Conservation (phyloP, 2,797 vertebrate species). For the Pantherophis alleghaniensis region DNA sequence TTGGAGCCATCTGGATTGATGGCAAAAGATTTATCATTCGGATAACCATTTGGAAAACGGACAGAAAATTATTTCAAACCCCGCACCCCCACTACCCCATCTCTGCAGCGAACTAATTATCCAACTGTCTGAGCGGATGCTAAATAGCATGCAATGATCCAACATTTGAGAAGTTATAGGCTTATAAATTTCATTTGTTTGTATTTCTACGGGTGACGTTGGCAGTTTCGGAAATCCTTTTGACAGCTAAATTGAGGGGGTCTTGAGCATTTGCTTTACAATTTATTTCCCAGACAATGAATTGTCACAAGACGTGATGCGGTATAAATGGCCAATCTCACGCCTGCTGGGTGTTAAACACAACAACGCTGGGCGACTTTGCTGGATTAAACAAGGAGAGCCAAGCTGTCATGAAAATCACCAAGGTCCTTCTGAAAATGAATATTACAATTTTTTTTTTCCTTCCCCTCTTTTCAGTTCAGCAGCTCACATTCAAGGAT, state of each 20-base stretch:
- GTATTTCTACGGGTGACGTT: conserved; percentile 25
- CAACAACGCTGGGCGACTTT: neutral
- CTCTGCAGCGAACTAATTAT: conserved; percentile 27
- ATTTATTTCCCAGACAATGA: conserved; percentile 26
- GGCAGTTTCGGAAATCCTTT: conserved; percentile 30
- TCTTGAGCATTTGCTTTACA: conserved; percentile 25
- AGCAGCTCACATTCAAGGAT: neutral
- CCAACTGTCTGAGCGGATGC: conserved; percentile 22
- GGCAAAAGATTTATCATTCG: conserved; percentile 15
- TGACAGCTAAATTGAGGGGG: conserved; percentile 32
- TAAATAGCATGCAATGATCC: conserved; percentile 19
- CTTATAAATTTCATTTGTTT: conserved; percentile 35
- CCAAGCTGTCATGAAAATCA: neutral
- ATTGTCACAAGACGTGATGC: conserved; percentile 1
- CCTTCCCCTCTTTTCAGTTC: neutral
- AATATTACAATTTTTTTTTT: neutral
- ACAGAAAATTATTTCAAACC: conserved; percentile 11
- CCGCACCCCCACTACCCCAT: neutral
- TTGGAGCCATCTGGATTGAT: conserved; percentile 23
- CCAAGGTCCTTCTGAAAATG: neutral
- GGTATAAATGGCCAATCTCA: neutral
- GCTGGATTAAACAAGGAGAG: neutral
- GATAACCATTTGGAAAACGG: conserved; percentile 30
- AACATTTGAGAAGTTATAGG: conserved; percentile 17
- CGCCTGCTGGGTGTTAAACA: neutral